These are phyloP conservation scores for Megaceryle alcyon DNA, from an alignment of 2,797 vertebrate genomes.

Conservation along the genomic window DNA sequence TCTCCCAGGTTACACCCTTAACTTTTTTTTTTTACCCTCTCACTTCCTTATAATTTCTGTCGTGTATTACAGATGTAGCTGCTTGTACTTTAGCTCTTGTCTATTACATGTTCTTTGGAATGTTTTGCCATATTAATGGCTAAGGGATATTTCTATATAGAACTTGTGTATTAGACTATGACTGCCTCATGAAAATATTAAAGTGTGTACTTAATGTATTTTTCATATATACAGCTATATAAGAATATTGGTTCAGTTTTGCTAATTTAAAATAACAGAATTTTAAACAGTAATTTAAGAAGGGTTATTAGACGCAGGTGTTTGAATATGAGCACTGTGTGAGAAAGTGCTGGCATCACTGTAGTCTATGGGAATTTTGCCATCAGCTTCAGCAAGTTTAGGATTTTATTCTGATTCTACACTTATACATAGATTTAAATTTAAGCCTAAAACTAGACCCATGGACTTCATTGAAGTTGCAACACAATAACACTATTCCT, in stretches of 20 bases:
- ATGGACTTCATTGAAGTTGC: not conserved
- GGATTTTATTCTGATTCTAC: not conserved
- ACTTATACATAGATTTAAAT: not conserved
- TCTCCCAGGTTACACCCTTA: slow-evolving; percentile 10
- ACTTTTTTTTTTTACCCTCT: slow-evolving; percentile 22
- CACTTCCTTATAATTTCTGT: slow-evolving; percentile 14
- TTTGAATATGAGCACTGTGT: not conserved
- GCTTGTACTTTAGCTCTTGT: slow-evolving; percentile 28
- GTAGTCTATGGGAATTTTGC: not conserved
- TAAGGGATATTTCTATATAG: slow-evolving; percentile 36
- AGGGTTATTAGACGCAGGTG: slow-evolving; percentile 34
- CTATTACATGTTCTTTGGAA: slow-evolving; percentile 8
- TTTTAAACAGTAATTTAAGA: slow-evolving; percentile 21
- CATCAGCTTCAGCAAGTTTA: not conserved
- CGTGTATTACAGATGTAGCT: slow-evolving; percentile 18
- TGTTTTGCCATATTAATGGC: not conserved
- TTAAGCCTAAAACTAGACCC: not conserved
- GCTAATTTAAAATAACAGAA: not conserved
- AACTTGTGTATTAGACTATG: slow-evolving; percentile 5
- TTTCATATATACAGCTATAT: not conserved
- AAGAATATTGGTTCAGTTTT: not conserved
- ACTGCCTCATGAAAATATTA: slow-evolving; percentile 10
- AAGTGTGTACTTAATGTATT: not conserved
- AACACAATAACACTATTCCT: not conserved
- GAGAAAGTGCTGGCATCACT: not conserved